Evolutionary conservation across 1,140 invertebrate species (phyloP).

Genomic region (Bradysia coprophila): DNA sequence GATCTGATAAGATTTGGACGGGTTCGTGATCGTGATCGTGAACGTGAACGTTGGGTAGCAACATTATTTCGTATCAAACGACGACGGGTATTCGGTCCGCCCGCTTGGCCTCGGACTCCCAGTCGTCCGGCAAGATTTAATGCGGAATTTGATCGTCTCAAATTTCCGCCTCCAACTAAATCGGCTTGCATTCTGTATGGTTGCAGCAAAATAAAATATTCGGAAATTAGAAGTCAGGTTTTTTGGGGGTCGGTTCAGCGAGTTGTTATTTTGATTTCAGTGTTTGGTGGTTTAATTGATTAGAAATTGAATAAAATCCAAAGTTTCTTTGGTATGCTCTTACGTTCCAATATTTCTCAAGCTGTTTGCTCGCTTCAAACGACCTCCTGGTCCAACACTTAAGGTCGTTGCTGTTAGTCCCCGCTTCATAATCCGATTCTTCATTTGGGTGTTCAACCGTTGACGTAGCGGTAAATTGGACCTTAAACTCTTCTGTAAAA

Average conservation of each 20-base stretch:
- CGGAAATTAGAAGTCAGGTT: neutral
- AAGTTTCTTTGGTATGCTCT: constrained; percentile 11
- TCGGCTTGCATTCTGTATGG: constrained; percentile 4
- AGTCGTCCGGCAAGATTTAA: constrained; percentile 11
- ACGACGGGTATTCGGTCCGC: constrained; percentile 2
- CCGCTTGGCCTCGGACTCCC: constrained; percentile 10
- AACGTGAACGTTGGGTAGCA: neutral
- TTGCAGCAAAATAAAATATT: too few species aligned
- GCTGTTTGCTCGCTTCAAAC: constrained; percentile 15
- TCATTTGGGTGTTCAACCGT: too few species aligned
- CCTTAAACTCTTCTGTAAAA: too few species aligned
- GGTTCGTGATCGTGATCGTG: neutral
- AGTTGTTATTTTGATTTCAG: neutral
- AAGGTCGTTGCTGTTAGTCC: constrained; percentile 12
- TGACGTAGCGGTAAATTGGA: too few species aligned
- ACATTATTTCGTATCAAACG: neutral
- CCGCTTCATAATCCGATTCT: constrained; percentile 7
- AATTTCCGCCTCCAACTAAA: constrained; percentile 1
- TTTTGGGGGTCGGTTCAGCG: too few species aligned
- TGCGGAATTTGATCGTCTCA: constrained; percentile 8
- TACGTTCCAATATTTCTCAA: constrained; percentile 21
- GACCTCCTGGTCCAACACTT: constrained; percentile 17
- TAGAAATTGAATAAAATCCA: too few species aligned
- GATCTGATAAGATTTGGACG: neutral
- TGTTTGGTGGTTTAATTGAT: neutral